Evolutionary conservation across 2,888 invertebrate species (phyloP).

Genomic region (Disparrhopalites patrizii): DNA sequence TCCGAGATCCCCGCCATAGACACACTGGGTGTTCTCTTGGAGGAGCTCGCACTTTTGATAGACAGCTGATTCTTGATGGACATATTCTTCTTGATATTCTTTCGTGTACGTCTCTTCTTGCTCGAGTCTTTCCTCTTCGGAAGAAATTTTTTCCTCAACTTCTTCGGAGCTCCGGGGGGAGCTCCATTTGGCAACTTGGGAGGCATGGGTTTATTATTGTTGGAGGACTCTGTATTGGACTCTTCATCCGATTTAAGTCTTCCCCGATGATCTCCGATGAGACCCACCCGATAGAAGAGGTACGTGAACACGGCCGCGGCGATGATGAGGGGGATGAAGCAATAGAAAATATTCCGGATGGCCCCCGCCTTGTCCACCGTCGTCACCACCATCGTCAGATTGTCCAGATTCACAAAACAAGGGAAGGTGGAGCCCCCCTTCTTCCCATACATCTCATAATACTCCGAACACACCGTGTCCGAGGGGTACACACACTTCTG

Average conservation of each 20-base stretch:
- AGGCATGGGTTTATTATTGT: slow-evolving; percentile 5
- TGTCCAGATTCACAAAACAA: slow-evolving; percentile 42
- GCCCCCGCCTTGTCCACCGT: slow-evolving; percentile 46
- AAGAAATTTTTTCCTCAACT: slow-evolving; percentile 47
- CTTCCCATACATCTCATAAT: slow-evolving; percentile 35
- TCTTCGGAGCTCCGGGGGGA: slow-evolving; percentile 45
- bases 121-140: slow-evolving; percentile 42
- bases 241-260: slow-evolving; percentile 37
- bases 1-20: slow-evolving; percentile 32
- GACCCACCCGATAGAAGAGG: slow-evolving; percentile 47
- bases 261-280: slow-evolving; percentile 40
- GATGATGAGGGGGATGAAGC: slow-evolving; percentile 45
- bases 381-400: slow-evolving; percentile 43
- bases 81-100: slow-evolving; percentile 46
- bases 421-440: slow-evolving; percentile 33
- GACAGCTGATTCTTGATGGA: slow-evolving; percentile 39
- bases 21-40: slow-evolving; percentile 40
- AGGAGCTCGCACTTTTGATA: slow-evolving; percentile 43
- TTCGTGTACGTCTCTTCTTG: slow-evolving; percentile 45
- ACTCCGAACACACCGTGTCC: slow-evolving; percentile 41
- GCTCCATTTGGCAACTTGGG: slow-evolving; percentile 36
- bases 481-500: slow-evolving; percentile 48
- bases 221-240: slow-evolving; percentile 19
- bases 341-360: slow-evolving; percentile 46
- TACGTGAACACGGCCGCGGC: slow-evolving; percentile 48